Base-by-base conservation (phyloP, 2,113 vertebrate species). In the Campylomormyrus numenius region DNA sequence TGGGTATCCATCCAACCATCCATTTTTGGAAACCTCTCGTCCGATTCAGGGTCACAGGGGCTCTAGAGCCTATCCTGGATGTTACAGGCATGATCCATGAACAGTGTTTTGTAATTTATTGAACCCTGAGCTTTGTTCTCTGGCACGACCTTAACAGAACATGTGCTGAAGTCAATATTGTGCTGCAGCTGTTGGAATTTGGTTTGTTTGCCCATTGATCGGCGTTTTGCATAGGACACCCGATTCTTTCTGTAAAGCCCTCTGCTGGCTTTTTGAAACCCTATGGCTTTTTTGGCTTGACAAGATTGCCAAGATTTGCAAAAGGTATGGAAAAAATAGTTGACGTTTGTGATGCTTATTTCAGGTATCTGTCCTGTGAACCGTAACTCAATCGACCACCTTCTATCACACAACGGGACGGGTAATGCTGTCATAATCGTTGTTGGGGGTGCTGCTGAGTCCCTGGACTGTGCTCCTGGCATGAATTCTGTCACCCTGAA, bases 351-450 rank as follows among this genome's bases (percentile, higher is more conserved):
- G 2, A 87, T 84, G 17, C 24, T 17, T 13, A 24, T 5, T 0
- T 19, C 92, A 99, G 98, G 98, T 88, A 98, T 99, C 91, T 99
- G 97, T 90, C 98, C 98, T 0, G 98, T 99, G 90, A 98, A 97
- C 92, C 96, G 93, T 19, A 97, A 99, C 93, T 98, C 97, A 90
- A 99, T 99, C 0, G 97, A 99, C 93, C 99, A 98, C 93, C 95
- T 99, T 92, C 96, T 99, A 80, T 97, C 98, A 0, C 94, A 96
- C 89, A 99, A 97, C 0, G 98, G 98, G 88, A 97, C 91, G 0
- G 98, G 98, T 80, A 99, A 99, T 0, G 98, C 98, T 0, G 96
- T 99, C 90, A 91, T 99, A 94, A 99, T 99, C 0, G 98, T 98
- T 0, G 96, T 99, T 0, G 98, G 98, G 19, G 98, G 98, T 0